Evolutionary conservation across 2,113 vertebrate species (phyloP).

Genomic region (Gasterosteus nipponicus): DNA sequence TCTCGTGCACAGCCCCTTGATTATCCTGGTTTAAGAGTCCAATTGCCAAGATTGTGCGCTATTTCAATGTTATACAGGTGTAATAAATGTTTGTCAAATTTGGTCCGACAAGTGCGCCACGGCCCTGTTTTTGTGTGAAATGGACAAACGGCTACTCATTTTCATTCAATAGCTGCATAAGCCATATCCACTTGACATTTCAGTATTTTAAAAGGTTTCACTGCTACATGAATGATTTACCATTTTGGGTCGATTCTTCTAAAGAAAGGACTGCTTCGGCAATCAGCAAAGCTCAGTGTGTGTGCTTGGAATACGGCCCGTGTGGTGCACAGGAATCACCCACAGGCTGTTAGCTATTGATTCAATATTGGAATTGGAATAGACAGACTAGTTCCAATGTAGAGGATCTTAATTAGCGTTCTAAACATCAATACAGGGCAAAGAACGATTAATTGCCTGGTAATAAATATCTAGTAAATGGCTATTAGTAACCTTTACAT

Average conservation of each 20-base stretch:
- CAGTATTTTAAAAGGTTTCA: constrained; percentile 17
- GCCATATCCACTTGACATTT: constrained; percentile 34
- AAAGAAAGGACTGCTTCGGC: background rate
- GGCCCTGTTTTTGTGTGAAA: background rate
- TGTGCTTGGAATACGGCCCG: constrained; percentile 14
- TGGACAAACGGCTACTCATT: background rate
- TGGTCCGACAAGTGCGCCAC: background rate
- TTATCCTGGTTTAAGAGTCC: too few species aligned
- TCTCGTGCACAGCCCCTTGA: too few species aligned
- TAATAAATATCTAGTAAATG: too few species aligned
- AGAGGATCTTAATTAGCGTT: too few species aligned
- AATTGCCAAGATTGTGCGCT: too few species aligned
- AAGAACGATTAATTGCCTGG: too few species aligned
- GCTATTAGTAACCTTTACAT: too few species aligned
- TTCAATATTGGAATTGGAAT: constrained; percentile 1
- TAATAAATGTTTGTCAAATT: too few species aligned
- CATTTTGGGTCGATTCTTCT: background rate
- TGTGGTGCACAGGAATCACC: background rate
- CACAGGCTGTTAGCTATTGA: background rate
- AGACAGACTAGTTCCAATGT: background rate
- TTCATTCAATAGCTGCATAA: background rate
- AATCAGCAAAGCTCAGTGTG: background rate
- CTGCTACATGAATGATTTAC: constrained; percentile 14
- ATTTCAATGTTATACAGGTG: too few species aligned
- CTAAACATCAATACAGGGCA: too few species aligned